phyloP scores from a whole-genome alignment of 53 echinoderm and acorn worm species.

The Stichopus horrens region DNA sequence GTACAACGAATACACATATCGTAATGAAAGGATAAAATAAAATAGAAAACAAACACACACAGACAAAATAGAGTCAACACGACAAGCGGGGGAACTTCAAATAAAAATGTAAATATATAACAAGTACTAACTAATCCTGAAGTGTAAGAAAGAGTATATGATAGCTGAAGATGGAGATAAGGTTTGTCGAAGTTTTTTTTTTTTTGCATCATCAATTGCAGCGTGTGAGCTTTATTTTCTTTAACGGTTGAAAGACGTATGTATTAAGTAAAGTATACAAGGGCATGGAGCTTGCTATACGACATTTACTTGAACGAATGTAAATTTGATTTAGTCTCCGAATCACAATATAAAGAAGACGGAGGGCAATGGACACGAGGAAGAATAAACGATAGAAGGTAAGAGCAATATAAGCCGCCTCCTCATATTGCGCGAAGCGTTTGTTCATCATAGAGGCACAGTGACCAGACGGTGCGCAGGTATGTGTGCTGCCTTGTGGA shows the following conservation, averaged over 20 bases:
- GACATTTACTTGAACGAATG: conserved; percentile 56
- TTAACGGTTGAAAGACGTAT: conserved; percentile 47
- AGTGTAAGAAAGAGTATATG: conserved; percentile 6
- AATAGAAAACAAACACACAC: conserved; percentile 28
- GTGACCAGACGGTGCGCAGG: not conserved
- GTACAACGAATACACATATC: conserved; percentile 43
- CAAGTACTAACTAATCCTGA: conserved; percentile 69
- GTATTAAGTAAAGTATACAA: conserved; percentile 45
- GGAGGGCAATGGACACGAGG: not conserved
- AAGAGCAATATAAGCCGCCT: not conserved
- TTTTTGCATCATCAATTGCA: conserved; percentile 14
- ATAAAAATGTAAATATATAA: conserved; percentile 99
- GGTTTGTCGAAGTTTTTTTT: conserved; percentile 5
- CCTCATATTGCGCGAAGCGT: not conserved
- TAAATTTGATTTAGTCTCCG: conserved; percentile 58
- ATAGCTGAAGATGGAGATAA: conserved; percentile 18
- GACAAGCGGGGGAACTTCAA: conserved; percentile 84
- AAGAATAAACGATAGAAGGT: not conserved
- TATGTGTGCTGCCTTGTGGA: not conserved
- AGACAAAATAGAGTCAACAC: conserved; percentile 71
- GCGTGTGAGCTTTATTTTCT: not conserved
- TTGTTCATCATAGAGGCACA: not conserved
- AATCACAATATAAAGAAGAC: not conserved
- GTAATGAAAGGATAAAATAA: conserved; percentile 1
- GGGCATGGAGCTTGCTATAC: conserved; percentile 57